Evolutionary conservation across 2,797 vertebrate species (phyloP).

Genomic region (Galaxias olidus): DNA sequence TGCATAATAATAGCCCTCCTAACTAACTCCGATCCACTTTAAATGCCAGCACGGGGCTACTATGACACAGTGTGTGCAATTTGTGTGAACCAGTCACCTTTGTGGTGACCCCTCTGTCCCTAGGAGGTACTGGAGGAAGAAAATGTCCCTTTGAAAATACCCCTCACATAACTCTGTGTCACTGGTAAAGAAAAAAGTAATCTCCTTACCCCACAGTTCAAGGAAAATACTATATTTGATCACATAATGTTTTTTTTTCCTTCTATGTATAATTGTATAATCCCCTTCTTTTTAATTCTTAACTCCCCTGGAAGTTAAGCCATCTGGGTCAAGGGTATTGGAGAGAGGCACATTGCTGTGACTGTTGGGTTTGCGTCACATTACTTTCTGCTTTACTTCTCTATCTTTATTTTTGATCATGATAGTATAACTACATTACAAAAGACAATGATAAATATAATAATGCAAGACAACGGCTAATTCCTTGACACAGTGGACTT

Average conservation of each 20-base stretch:
- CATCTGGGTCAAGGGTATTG: constrained; percentile 78
- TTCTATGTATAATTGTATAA: constrained; percentile 64
- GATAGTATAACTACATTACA: no score
- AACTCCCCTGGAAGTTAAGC: constrained; percentile 64
- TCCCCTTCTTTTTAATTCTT: constrained; percentile 69
- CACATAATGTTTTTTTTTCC: constrained; percentile 30
- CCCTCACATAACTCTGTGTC: constrained; percentile 47
- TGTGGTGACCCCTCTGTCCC: constrained; percentile 39
- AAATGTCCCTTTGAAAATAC: constrained; percentile 45
- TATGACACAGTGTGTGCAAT: constrained; percentile 58
- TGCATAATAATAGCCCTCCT: constrained; percentile 47
- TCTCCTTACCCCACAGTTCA: constrained; percentile 69
- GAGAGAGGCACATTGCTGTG: constrained; percentile 53
- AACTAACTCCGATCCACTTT: constrained; percentile 35
- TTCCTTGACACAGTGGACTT: no score
- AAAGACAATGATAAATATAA: constrained; percentile 1
- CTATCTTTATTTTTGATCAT: no score
- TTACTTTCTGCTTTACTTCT: no score
- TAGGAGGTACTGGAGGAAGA: constrained; percentile 42
- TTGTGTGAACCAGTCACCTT: constrained; percentile 48
- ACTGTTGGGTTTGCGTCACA: no score
- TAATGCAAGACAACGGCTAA: no score
- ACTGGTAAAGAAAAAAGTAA: constrained; percentile 53
- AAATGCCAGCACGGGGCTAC: constrained; percentile 39
- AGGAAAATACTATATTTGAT: constrained; percentile 80